Conservation (phyloP, 2,888 invertebrate genomes). For the Caenorhabditis sp. region DNA sequence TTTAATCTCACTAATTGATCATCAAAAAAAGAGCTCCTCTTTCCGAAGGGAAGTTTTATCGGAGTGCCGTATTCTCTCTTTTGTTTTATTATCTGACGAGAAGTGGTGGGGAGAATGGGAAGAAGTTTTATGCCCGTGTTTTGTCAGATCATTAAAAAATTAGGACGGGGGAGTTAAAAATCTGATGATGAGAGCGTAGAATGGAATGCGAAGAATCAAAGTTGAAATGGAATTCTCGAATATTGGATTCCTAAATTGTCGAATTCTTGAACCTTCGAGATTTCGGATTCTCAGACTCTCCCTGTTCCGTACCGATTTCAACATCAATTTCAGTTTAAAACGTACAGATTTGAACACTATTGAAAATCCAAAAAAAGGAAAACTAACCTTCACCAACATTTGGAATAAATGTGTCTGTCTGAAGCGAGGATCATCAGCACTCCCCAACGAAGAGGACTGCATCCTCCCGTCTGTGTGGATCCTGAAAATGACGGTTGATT, state of each 20-base stretch:
- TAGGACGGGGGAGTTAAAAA: constrained; percentile 3
- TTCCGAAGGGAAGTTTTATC: constrained; percentile 19
- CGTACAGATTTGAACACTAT: no score
- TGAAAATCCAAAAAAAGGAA: not conserved
- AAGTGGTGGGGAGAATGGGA: not conserved
- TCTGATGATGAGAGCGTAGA: not conserved
- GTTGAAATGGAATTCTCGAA: no score
- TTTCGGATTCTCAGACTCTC: no score
- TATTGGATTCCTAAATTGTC: no score
- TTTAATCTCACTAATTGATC: constrained; percentile 64
- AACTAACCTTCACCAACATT: constrained; percentile 73
- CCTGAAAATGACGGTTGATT: constrained; percentile 39
- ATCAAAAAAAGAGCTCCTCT: constrained; percentile 36
- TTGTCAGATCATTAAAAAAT: constrained; percentile 21
- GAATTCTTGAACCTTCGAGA: no score
- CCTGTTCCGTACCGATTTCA: no score
- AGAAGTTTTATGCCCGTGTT: not conserved
- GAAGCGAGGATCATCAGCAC: constrained; percentile 69
- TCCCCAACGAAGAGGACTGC: constrained; percentile 66
- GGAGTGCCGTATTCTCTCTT: not conserved
- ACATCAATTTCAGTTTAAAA: no score
- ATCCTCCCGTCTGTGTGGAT: constrained; percentile 63
- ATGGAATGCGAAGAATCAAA: no score
- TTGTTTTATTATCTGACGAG: constrained; percentile 44
- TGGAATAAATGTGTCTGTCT: constrained; percentile 71